Conservation (phyloP, 2,888 invertebrate species). For the Galerucella pusilla region DNA sequence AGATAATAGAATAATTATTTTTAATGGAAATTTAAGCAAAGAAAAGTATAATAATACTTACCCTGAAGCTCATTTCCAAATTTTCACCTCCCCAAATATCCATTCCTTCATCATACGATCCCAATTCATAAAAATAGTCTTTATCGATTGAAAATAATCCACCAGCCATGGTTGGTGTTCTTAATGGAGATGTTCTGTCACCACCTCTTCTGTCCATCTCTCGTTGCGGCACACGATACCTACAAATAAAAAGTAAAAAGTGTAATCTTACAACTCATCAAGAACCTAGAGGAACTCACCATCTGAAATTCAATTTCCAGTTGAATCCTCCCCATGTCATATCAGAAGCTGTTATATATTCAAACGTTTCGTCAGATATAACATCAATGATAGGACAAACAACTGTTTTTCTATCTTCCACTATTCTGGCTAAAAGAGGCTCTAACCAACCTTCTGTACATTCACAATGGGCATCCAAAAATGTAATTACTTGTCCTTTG, state of each 20-base stretch:
- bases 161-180: slow-evolving; percentile 99
- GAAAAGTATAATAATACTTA: slow-evolving; percentile 58
- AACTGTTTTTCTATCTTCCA: slow-evolving; percentile 90
- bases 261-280: neutral
- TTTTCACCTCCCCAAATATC: slow-evolving; percentile 99
- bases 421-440: slow-evolving; percentile 91
- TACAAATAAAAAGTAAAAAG: slow-evolving; percentile 58
- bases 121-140: slow-evolving; percentile 97
- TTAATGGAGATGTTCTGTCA: slow-evolving; percentile 91
- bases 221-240: slow-evolving; percentile 97
- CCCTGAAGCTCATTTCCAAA: slow-evolving; percentile 94
- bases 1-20: no score
- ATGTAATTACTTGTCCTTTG: slow-evolving; percentile 92
- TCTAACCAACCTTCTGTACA: slow-evolving; percentile 99
- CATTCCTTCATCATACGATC: slow-evolving; percentile 99
- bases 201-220: slow-evolving; percentile 95
- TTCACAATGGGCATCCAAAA: slow-evolving; percentile 98
- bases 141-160: slow-evolving; percentile 95
- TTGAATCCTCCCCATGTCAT: slow-evolving; percentile 99
- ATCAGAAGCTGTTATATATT: slow-evolving; percentile 98
- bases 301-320: slow-evolving; percentile 99
- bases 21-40: neutral
- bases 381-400: slow-evolving; percentile 99
- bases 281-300: slow-evolving; percentile 70
- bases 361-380: slow-evolving; percentile 98